These are phyloP conservation scores for Turdus rufiventris DNA, from an alignment of 2,113 vertebrate genomes.

Conservation along the genomic window DNA sequence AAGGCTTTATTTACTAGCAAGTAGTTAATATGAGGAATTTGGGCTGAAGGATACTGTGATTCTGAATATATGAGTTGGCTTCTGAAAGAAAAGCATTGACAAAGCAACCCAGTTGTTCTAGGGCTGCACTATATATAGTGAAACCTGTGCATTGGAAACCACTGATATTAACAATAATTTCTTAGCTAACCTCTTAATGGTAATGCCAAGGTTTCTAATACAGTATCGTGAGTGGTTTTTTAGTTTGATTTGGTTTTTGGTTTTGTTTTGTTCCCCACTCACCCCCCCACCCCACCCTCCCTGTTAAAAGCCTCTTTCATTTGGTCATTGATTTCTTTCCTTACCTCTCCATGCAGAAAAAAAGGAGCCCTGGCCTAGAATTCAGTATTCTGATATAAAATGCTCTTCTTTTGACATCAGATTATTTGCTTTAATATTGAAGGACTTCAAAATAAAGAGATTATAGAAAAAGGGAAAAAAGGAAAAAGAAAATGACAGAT, in stretches of 20 bases:
- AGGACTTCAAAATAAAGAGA: background rate
- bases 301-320: background rate
- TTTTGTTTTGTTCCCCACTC: background rate
- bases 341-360: background rate
- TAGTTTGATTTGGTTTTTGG: background rate
- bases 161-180: background rate
- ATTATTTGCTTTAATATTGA: background rate
- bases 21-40: background rate
- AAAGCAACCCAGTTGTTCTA: background rate
- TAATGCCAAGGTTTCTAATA: background rate
- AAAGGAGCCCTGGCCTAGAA: background rate
- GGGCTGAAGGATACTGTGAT: background rate
- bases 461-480: background rate
- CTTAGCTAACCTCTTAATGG: background rate
- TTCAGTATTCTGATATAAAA: background rate
- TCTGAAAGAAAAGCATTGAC: conserved; percentile 14
- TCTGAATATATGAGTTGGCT: background rate
- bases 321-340: background rate
- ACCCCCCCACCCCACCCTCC: rapidly evolving
- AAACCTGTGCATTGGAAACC: background rate
- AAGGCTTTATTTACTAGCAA: background rate
- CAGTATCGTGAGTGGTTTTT: background rate
- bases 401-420: background rate
- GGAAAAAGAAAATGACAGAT: background rate
- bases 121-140: background rate